These are phyloP conservation scores for Todiramphus chloris DNA, from an alignment of 2,113 vertebrate genomes.

Conservation along the genomic window DNA sequence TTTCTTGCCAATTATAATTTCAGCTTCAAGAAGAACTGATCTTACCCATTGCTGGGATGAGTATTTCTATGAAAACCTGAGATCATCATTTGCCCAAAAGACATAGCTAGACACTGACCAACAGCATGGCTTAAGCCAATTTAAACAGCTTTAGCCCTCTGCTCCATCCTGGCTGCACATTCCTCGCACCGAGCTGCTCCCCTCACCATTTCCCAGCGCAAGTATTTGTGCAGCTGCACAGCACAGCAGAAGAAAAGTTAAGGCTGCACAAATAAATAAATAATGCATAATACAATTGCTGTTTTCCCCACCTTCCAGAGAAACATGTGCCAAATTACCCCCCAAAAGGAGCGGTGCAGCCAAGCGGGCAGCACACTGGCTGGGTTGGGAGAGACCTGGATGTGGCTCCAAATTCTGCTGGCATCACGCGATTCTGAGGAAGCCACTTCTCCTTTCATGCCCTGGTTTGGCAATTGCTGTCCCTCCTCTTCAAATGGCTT, in stretches of 20 bases:
- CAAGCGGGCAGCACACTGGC: fast-evolving
- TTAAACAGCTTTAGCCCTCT: constrained; percentile 25
- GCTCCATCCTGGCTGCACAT: background rate
- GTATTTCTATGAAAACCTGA: background rate
- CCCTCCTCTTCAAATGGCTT: background rate
- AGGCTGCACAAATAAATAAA: constrained; percentile 22
- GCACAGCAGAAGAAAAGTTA: background rate
- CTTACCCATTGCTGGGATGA: background rate
- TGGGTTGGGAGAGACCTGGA: background rate
- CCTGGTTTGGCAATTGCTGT: background rate
- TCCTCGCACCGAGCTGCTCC: background rate
- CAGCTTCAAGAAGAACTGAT: background rate
- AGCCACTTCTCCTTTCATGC: background rate
- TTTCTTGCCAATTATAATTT: constrained; percentile 29
- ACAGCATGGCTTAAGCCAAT: background rate
- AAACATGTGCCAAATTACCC: background rate
- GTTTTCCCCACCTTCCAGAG: background rate
- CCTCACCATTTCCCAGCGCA: background rate
- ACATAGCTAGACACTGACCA: constrained; percentile 58
- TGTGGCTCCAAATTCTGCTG: background rate
- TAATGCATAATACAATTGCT: background rate
- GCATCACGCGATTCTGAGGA: background rate
- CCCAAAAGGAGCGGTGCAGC: background rate
- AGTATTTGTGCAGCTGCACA: constrained; percentile 41
- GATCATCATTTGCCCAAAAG: background rate